A percentile compares a stretch with the other conserved stretches of the same genome.
phyloP scores from a whole-genome alignment of 2,797 vertebrate genomes.

The Borostomias antarcticus region DNA sequence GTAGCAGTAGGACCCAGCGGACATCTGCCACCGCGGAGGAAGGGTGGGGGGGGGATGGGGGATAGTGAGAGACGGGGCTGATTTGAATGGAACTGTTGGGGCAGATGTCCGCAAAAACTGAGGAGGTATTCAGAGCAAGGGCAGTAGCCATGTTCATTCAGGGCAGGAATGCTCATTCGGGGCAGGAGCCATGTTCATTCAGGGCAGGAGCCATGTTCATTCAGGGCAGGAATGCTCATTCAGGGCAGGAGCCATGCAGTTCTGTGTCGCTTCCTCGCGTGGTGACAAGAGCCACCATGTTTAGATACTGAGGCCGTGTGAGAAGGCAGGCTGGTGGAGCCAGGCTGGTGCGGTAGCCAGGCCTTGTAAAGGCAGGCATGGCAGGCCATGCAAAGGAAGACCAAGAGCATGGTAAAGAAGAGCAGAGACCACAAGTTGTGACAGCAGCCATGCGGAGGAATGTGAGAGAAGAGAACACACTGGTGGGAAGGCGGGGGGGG shows the following conservation, averaged over 20 bases:
- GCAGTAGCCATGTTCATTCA: not conserved
- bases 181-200: not conserved
- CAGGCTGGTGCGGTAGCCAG: no score
- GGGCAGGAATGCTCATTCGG: not conserved
- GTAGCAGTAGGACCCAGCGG: slow-evolving; percentile 87
- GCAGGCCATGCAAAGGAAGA: not conserved
- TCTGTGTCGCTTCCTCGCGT: no score
- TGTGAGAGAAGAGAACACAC: not conserved
- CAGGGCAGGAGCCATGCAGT: not conserved
- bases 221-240: not conserved
- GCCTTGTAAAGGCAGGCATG: not conserved
- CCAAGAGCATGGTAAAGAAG: not conserved
- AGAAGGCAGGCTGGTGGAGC: no score
- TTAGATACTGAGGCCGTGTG: no score
- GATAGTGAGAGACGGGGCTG: not conserved
- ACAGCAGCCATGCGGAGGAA: not conserved
- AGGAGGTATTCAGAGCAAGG: not conserved
- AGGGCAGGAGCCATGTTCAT: not conserved
- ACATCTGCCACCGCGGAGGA: slow-evolving; percentile 72
- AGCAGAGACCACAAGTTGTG: not conserved
- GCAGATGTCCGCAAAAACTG: no score
- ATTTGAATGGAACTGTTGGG: not conserved
- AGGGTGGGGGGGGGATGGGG: not conserved
- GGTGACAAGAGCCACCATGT: no score
- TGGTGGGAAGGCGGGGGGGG: not conserved